phyloP scores from a whole-genome alignment of 2,888 invertebrate genomes.

The Microctonus aethiopoides region DNA sequence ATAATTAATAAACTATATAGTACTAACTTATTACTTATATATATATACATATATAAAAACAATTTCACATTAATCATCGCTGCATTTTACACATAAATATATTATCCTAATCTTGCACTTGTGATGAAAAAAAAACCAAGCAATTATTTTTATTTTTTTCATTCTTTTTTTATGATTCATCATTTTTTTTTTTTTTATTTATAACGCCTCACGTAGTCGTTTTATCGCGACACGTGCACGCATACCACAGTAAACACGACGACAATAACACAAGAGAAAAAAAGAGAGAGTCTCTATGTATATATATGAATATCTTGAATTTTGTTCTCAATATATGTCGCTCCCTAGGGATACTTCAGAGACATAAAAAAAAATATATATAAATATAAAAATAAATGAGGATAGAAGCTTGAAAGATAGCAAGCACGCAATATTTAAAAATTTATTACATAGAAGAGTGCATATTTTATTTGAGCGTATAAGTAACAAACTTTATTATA shows the following conservation, averaged over 20 bases:
- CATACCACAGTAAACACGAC: background rate
- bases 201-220: background rate
- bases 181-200: background rate
- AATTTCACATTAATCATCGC: no score
- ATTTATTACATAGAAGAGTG: background rate
- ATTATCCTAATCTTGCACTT: background rate
- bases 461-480: background rate
- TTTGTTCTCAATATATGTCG: background rate
- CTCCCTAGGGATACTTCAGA: background rate
- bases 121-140: background rate
- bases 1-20: no score
- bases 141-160: background rate
- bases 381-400: background rate
- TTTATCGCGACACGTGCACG: background rate
- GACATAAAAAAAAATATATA: background rate
- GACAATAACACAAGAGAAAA: background rate
- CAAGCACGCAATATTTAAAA: background rate
- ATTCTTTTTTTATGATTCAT: background rate
- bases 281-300: no score
- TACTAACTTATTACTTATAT: no score
- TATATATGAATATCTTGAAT: background rate
- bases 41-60: no score
- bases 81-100: no score
- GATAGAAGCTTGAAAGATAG: background rate
- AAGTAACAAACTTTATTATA: no score